Evolutionary conservation across 1,140 invertebrate species (phyloP).

Genomic region (Drosophila bocqueti): DNA sequence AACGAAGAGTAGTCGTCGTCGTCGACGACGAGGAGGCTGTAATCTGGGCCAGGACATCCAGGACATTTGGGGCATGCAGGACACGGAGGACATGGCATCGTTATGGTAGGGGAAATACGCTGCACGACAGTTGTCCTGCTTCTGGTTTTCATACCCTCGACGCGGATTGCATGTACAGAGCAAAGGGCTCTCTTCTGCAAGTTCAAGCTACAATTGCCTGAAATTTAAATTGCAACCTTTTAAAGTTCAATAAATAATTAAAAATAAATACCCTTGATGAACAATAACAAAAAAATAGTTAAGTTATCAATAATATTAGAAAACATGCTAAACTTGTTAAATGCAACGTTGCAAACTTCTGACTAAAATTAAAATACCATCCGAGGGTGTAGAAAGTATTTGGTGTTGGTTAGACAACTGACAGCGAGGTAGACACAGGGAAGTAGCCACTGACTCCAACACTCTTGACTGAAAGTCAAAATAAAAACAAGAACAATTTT

Average conservation of each 20-base stretch:
- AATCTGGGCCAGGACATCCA: conserved; percentile 67
- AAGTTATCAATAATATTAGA: not conserved
- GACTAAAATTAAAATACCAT: not conserved
- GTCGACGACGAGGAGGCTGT: conserved; percentile 54
- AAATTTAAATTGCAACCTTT: not conserved
- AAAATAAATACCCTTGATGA: not conserved
- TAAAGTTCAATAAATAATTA: not conserved
- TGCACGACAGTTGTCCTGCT: conserved; percentile 2
- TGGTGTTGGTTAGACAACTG: conserved; percentile 48
- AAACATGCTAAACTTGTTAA: not conserved
- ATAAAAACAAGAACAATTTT: conserved; percentile 2
- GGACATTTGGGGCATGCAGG: conserved; percentile 40
- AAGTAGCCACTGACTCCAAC: conserved; percentile 7
- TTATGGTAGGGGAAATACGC: conserved; percentile 10
- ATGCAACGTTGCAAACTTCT: not conserved
- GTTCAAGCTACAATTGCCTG: not conserved
- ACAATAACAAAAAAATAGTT: not conserved
- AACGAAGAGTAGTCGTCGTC: conserved; percentile 47
- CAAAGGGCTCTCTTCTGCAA: not conserved
- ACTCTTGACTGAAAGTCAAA: conserved; percentile 15
- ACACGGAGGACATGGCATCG: conserved; percentile 34
- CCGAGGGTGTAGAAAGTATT: conserved; percentile 45
- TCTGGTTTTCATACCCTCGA: conserved; percentile 1
- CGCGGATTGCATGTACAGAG: not conserved
- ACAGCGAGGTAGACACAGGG: not conserved